Base-by-base conservation (phyloP, 1,140 invertebrate genomes). In the Piezodorus guildinii region DNA sequence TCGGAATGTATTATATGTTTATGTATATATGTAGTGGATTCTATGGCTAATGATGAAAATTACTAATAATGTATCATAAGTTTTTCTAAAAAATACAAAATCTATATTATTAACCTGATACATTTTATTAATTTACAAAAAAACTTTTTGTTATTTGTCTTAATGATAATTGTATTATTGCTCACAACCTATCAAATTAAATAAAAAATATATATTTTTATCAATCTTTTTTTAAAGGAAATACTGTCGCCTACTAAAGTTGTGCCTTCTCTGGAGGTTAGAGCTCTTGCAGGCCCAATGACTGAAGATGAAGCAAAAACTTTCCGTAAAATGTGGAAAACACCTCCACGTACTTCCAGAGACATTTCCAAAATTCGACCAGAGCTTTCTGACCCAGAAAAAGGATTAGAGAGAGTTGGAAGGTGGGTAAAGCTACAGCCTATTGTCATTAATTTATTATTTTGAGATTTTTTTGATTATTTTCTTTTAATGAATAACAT, bases 231-330 rank as follows among this genome's bases (percentile, higher is more conserved):
- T 39, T 39, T 43, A n/a, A 71, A 62, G 63, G 21, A 12, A 16
- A 45, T 59, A 21, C 30, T 59, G 3, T 58, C 51, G 2, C 17
- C 68, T 44, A 52, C 63, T 17, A 39, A 83, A 0, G 75, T 87
- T 23, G 83, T 79, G 70, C 82, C 85, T 45, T 77, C 81, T 58
- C 69, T 87, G 58, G 84, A 86, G 75, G 85, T 94, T 65, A 80
- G 82, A 69, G 91, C 90, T 4, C 84, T 85, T 74, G 90, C 89
- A 19, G 90, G 91, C 14, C 91, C 90, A 34, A 93, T 93, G 90
- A 80, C 82, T 10, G 82, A 84, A 65, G 75, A 80, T 3, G 79
- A 85, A 67, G 91, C 91, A 1, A 71, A 81, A 4, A 74, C 77
- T 44, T 92, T 94, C 74, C 79, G 85, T 14, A 83, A 81, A 68